Evolutionary conservation across 2,888 invertebrate genomes (phyloP), one percentile per base, ranked within the genome.

Genomic region (Linnaemya tessellans): DNA sequence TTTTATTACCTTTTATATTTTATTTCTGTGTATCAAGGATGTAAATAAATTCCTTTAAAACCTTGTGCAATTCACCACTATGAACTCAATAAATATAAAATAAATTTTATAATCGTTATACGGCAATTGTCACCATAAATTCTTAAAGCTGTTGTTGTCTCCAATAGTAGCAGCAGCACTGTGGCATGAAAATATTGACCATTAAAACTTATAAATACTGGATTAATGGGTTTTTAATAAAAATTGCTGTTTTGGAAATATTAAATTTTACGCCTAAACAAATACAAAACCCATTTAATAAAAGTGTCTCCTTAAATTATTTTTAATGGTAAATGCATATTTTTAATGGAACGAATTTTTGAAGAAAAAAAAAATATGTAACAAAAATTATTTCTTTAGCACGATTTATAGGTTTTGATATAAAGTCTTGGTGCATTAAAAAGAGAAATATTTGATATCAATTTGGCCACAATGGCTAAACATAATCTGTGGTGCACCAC

Each of bases 291-390:
- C 49, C 79, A 80, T 82, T 82, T 82, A 82, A 85, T 80, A 82
- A 75, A 82, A 82, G 68, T 85, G 85, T 82, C 85, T 79, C 79
- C 82, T 85, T 85, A 85, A 85, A 82, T 85, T 85, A 85, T 71
- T 82, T 77, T 71, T 65, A 83, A 73, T 77, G 51, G 71, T 58
- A 67, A 58, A 71, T 78, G 20, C 41, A 65, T 65, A 71, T 83
- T 89, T 90, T 90, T 88, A 89, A 89, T 88, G 88, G 2, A 58
- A 38, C 30, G 11, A 64, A 3, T 62, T 64, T 8, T n/a, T 13
- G 46, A 18, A 51, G 35, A 41, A 54, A 30, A 30, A 3, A 30
- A 2, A 41, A 41, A 11, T 0, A 41, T 38, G 38, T 25, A 60
- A 43, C 30, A n/a, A 83, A 77, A 60, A 49, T 35, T 75, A 46